These are phyloP conservation scores for Chloroceryle amazona DNA, from an alignment of 2,797 vertebrate genomes.

Conservation along the genomic window DNA sequence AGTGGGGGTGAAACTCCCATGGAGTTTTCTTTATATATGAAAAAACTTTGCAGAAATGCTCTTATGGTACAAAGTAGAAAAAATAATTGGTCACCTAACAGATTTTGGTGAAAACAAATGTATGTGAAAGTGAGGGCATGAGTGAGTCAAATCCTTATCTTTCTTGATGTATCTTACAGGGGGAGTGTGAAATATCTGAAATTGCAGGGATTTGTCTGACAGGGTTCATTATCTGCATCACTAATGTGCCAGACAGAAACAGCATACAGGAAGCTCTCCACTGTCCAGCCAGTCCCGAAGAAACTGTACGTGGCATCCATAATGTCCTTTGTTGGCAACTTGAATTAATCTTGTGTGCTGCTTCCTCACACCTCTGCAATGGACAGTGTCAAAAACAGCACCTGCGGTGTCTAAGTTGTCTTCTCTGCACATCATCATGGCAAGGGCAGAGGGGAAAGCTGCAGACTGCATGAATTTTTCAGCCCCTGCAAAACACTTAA, in stretches of 20 bases:
- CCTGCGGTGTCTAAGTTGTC: background rate
- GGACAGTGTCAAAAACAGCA: background rate
- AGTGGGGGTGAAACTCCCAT: background rate
- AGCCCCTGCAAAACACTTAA: background rate
- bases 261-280: background rate
- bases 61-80: background rate
- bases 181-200: background rate
- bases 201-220: background rate
- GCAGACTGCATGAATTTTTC: background rate
- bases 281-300: background rate
- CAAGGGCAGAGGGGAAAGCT: constrained; percentile 24
- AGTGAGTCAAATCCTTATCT: background rate
- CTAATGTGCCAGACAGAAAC: constrained; percentile 20
- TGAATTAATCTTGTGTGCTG: background rate
- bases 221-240: background rate
- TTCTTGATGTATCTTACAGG: background rate
- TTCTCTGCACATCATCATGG: background rate
- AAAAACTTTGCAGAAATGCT: background rate
- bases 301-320: background rate
- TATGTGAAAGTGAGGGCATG: background rate
- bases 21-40: background rate
- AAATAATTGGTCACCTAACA: background rate
- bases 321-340: background rate
- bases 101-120: background rate
- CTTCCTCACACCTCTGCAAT: background rate